These are phyloP conservation scores for Rhingia campestris DNA, from an alignment of 2,888 invertebrate genomes.

Conservation along the genomic window DNA sequence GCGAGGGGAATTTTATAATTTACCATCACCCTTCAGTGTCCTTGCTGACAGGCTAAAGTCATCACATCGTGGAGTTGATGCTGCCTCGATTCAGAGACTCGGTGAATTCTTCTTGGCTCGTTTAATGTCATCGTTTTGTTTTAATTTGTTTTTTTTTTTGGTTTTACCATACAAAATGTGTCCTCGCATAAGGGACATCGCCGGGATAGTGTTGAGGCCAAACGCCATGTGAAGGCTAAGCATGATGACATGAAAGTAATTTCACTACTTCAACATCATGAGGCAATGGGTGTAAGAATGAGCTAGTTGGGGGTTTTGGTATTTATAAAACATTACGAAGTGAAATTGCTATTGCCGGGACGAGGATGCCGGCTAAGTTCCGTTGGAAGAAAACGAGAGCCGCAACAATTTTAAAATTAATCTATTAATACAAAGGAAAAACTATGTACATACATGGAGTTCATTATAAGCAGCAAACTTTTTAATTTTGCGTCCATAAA, in stretches of 20 bases:
- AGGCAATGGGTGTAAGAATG: neutral
- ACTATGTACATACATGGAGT: neutral
- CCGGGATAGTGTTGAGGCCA: neutral
- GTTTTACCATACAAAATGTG: conserved; percentile 7
- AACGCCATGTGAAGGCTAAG: conserved; percentile 34
- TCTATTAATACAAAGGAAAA: neutral
- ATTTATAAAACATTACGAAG: conserved; percentile 57
- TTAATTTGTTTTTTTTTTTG: conserved; percentile 9
- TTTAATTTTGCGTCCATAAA: conserved; percentile 44
- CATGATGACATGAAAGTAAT: conserved; percentile 46
- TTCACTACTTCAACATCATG: conserved; percentile 34
- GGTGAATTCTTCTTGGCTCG: neutral
- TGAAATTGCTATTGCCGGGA: conserved; percentile 17
- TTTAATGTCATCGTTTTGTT: conserved; percentile 21
- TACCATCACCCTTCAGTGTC: conserved; percentile 7
- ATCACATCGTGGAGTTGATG: conserved; percentile 6
- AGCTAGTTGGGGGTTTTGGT: conserved; percentile 19
- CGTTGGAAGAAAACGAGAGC: conserved; percentile 8
- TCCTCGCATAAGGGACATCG: conserved; percentile 15
- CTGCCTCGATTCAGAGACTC: conserved; percentile 14
- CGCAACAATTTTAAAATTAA: conserved; percentile 48
- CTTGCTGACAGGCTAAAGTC: neutral
- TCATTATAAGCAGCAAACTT: neutral
- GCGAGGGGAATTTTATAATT: conserved; percentile 48
- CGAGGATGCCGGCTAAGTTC: neutral